Evolutionary conservation across 2,797 vertebrate species (phyloP).

Genomic region (Leptatherina wallacei): DNA sequence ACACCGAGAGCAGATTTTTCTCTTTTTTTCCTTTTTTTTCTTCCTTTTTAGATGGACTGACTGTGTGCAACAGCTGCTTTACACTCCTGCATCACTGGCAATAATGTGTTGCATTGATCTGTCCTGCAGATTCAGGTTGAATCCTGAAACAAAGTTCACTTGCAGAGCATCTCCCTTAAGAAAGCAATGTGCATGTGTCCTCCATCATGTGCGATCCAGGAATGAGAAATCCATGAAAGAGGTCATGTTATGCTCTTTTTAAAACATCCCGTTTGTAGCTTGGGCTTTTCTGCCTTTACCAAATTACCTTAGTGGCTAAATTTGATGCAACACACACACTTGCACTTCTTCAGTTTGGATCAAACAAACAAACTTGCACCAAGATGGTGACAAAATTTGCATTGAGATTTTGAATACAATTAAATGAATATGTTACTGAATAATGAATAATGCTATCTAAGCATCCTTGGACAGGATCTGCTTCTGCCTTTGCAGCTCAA

Average conservation of each 20-base stretch:
- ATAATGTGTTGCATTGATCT: neutral
- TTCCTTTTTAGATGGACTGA: conserved; percentile 17
- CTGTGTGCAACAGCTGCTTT: conserved; percentile 28
- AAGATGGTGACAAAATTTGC: neutral
- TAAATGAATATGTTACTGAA: neutral
- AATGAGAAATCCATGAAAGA: neutral
- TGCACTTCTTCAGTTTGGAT: neutral
- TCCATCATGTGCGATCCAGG: neutral
- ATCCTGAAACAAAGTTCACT: neutral
- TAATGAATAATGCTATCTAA: neutral
- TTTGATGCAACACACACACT: neutral
- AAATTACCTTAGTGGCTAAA: neutral
- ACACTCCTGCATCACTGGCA: conserved; percentile 11
- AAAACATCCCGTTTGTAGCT: neutral
- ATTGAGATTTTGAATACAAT: neutral
- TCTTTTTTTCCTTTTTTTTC: neutral
- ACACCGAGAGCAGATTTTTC: conserved; percentile 52
- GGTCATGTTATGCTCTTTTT: neutral
- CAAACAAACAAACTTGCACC: neutral
- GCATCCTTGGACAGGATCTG: neutral
- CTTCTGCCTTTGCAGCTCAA: conserved; percentile 4
- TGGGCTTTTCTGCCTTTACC: neutral
- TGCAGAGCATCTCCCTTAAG: neutral
- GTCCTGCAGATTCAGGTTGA: neutral
- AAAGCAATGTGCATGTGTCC: neutral